Evolutionary conservation across 2,113 vertebrate genomes (phyloP).

Genomic region (Chaetodon auriga): DNA sequence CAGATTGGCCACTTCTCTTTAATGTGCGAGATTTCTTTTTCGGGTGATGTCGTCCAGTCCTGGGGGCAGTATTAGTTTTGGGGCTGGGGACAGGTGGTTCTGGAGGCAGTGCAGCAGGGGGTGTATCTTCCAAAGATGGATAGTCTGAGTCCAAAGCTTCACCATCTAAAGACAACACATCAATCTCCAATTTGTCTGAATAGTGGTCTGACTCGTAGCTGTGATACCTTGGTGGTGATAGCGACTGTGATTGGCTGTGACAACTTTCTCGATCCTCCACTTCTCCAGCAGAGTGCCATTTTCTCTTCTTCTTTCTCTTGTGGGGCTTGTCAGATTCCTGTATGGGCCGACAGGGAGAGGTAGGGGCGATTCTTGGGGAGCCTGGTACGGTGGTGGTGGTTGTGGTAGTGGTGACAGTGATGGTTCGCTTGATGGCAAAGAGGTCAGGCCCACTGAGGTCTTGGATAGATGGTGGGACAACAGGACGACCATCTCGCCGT

Average conservation of each 20-base stretch:
- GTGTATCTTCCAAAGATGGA: constrained; percentile 85
- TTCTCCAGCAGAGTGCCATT: constrained; percentile 71
- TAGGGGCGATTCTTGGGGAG: constrained; percentile 79
- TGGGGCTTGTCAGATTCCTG: constrained; percentile 81
- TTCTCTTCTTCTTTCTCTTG: constrained; percentile 85
- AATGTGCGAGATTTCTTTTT: constrained; percentile 82
- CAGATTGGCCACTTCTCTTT: constrained; percentile 77
- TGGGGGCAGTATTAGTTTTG: constrained; percentile 74
- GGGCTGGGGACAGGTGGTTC: constrained; percentile 74
- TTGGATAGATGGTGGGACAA: constrained; percentile 93
- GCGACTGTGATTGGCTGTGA: constrained; percentile 72
- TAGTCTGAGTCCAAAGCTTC: constrained; percentile 87
- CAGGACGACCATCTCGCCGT: constrained; percentile 85
- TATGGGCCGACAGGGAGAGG: constrained; percentile 71
- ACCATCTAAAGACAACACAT: constrained; percentile 84
- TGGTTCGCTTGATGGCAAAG: constrained; percentile 95
- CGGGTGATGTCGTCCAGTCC: constrained; percentile 70
- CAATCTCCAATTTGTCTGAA: constrained; percentile 81
- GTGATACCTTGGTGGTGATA: constrained; percentile 75
- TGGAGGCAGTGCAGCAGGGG: constrained; percentile 74
- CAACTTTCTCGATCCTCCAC: constrained; percentile 73
- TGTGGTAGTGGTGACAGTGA: constrained; percentile 88
- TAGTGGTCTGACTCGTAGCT: constrained; percentile 82
- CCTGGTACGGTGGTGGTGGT: constrained; percentile 82
- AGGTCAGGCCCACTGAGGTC: constrained; percentile 94